These are phyloP conservation scores for Acrobeloides nanus DNA, from an alignment of 2,888 invertebrate genomes.

Conservation along the genomic window DNA sequence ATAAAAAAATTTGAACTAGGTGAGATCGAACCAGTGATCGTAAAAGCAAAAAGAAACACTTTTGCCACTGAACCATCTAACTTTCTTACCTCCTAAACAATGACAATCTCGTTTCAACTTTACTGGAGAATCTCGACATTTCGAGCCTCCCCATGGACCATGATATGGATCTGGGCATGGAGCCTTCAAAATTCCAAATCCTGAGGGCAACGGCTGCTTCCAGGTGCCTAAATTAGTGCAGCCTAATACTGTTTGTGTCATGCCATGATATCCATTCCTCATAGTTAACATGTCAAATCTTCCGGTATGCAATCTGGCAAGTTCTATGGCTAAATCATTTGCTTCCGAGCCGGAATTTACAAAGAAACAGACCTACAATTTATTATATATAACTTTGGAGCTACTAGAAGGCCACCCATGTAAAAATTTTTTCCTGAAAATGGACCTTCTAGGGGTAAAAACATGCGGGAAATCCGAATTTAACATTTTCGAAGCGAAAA, in stretches of 20 bases:
- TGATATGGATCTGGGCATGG: conserved; percentile 84
- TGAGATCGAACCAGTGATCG: too few relatives aligned
- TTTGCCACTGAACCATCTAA: too few relatives aligned
- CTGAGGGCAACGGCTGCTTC: conserved; percentile 60
- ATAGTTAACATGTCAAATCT: conserved; percentile 73
- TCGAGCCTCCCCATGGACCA: conserved; percentile 80
- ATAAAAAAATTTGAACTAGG: too few relatives aligned
- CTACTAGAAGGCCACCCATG: too few relatives aligned
- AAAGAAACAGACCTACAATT: conserved; percentile 72
- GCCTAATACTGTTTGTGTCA: conserved; percentile 75
- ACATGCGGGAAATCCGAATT: not conserved
- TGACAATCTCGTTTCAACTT: conserved; percentile 62
- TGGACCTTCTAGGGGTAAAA: not conserved
- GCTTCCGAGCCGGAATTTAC: conserved; percentile 96
- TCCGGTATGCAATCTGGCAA: conserved; percentile 76
- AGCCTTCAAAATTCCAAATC: conserved; percentile 60
- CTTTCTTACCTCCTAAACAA: conserved; percentile 60
- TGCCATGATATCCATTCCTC: conserved; percentile 81
- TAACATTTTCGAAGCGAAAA: too few relatives aligned
- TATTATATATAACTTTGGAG: not conserved
- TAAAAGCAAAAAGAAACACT: too few relatives aligned
- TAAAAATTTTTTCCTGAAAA: not conserved
- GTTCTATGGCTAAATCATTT: conserved; percentile 81
- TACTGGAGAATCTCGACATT: conserved; percentile 76
- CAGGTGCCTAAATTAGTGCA: conserved; percentile 71